phyloP scores from a whole-genome alignment of 2,888 invertebrate species.

The Onchidella celtica region DNA sequence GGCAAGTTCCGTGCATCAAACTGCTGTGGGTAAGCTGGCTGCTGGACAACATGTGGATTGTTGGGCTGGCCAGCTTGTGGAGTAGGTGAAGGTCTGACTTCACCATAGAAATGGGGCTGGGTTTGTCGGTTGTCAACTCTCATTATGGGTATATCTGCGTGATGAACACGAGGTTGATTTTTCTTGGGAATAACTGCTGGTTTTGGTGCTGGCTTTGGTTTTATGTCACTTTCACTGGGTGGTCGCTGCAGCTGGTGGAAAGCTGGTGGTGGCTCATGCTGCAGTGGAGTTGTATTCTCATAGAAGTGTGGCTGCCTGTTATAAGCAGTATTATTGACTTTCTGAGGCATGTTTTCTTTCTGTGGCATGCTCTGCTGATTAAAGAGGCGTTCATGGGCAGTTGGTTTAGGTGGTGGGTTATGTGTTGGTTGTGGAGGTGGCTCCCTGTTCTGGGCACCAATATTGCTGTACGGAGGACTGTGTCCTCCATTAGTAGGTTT shows the following conservation, averaged over 20 bases:
- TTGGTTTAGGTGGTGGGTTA: conserved; percentile 47
- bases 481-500: conserved; percentile 33
- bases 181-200: conserved; percentile 63
- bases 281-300: conserved; percentile 70
- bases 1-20: conserved; percentile 18
- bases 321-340: conserved; percentile 70
- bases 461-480: conserved; percentile 61
- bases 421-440: conserved; percentile 48
- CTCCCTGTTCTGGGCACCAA: conserved; percentile 45
- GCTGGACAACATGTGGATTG: conserved; percentile 34
- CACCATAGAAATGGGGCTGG: conserved; percentile 65
- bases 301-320: conserved; percentile 72
- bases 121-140: conserved; percentile 66
- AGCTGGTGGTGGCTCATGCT: conserved; percentile 67
- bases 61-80: conserved; percentile 23
- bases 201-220: conserved; percentile 63
- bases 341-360: conserved; percentile 33
- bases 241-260: conserved; percentile 69
- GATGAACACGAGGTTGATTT: conserved; percentile 61
- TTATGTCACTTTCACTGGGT: conserved; percentile 54
- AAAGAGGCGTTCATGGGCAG: conserved; percentile 53
- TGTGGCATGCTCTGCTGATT: conserved; percentile 26
- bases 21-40: not conserved
- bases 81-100: conserved; percentile 5
- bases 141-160: conserved; percentile 66